Evolutionary conservation across 64 coral and sea anemone species (phyloP), one percentile per base, ranked within the genome.

Genomic region (Pocillopora damicornis): DNA sequence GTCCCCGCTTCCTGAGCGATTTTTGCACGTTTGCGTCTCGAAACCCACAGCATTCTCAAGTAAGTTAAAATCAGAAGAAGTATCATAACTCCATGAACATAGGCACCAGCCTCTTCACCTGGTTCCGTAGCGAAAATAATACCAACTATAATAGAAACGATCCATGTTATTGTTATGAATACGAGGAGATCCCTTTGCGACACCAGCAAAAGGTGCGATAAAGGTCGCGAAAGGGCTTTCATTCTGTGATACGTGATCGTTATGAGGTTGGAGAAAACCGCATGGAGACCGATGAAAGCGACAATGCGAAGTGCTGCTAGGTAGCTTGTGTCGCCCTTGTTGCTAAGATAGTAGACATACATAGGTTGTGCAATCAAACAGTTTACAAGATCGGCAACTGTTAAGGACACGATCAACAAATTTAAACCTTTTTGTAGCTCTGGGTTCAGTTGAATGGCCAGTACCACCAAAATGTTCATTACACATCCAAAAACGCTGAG

Each of bases 341-440:
- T 68, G 64, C 64, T 57, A 51, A 85, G 81, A 58, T 85, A 85
- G 38, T 72, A 85, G 10, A 85, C 65, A 14, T 85, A 85, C 37
- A 85, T 51, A 15, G 81, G 81, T 14, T 85, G 81, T 13, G 81
- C 81, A 58, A 73, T 13, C 20, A 85, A 38, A 58, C 81, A 85
- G 65, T 85, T 85, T 65, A 73, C 30, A 8, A 85, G 65, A 45
- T 85, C 64, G 17, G 81, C 63, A 0, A 15, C 62, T 37, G 81
- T 85, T 72, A 85, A 72, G 15, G 81, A 85, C 36, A 85, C 81
- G 10, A 85, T 85, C 63, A 85, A 23, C 11, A 85, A 73, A 58
- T 85, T 85, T 38, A 85, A 42, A 22, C 81, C 81, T 38, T 85
- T 85, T 85, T 85, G 81, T 72, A 85, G 81, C 1, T 85, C 81